Evolutionary conservation across 2,113 vertebrate genomes (phyloP), one percentile per base, ranked within the genome.

Genomic region (Nothocercus nigrocapillus): DNA sequence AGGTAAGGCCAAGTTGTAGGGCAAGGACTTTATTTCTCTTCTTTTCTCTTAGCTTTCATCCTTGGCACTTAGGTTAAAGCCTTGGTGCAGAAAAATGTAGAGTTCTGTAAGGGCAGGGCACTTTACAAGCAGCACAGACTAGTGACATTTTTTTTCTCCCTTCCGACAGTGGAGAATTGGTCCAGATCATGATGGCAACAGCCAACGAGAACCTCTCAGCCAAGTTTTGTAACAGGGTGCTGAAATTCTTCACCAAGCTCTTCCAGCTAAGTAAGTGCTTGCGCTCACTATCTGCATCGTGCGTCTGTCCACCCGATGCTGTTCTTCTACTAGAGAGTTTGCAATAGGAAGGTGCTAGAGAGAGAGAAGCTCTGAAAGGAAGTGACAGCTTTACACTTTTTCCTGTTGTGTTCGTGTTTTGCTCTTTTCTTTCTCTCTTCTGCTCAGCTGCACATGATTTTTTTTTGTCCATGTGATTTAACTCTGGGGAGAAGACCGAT

Each of bases 101-200:
- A 47, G 11, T 17, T 13, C 0, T 54, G 17, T 70, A 15, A 40
- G 56, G 51, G 9, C 15, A 67, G 32, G 28, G 10, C 25, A 25
- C 54, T 13, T 42, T 72, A 47, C 44, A 75, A 17, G 54, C 47
- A 72, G 45, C 7, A 1, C 73, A 73, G 62, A 42, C 72, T 59
- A 51, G 56, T 12, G 80, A 22, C 28, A 53, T 11, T 49, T 49
- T 49, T 16, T 9, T 22, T 6, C 7, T 2, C 15, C 78, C 36
- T 28, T 38, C 30, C 0, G 75, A 2, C 28, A 99, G 99, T 69
- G 99, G 99, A 47, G 99, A 99, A 67, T 98, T 99, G 79, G 99
- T 99, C 73, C 99, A 99, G 97, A 99, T 99, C 96, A 99, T 99
- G 99, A 99, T 99, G 99, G 98, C 99, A 0, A 99, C 99, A 1